These are phyloP conservation scores for Podabrus alpinus DNA, from an alignment of 2,888 invertebrate genomes.

Conservation along the genomic window DNA sequence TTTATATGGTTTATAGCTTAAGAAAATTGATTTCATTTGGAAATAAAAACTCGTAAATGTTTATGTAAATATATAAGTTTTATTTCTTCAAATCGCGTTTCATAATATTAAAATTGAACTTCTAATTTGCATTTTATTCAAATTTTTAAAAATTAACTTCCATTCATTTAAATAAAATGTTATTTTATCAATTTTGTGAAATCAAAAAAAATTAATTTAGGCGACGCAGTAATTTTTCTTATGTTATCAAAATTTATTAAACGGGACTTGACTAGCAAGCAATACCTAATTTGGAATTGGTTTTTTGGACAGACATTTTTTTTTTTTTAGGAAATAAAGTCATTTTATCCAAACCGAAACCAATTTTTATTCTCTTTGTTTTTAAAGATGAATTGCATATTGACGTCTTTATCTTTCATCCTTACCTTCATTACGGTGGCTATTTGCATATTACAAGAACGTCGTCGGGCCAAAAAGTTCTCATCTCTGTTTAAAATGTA, in stretches of 20 bases:
- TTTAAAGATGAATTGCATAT: slow-evolving; percentile 20
- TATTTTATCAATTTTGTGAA: not conserved
- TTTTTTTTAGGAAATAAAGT: slow-evolving; percentile 37
- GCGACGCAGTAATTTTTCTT: slow-evolving; percentile 4
- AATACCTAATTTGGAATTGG: slow-evolving; percentile 14
- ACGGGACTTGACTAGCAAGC: not conserved
- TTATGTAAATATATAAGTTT: not conserved
- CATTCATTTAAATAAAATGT: not conserved
- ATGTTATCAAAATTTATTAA: slow-evolving; percentile 32
- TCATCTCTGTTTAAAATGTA: slow-evolving; percentile 48
- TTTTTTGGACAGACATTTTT: slow-evolving; percentile 38
- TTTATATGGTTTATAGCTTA: slow-evolving; percentile 26
- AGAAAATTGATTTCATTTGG: slow-evolving; percentile 2
- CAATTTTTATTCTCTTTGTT: slow-evolving; percentile 36
- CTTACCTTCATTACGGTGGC: slow-evolving; percentile 48
- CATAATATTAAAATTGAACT: not conserved
- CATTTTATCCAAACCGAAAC: slow-evolving; percentile 35
- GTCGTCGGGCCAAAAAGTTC: slow-evolving; percentile 46
- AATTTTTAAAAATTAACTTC: not conserved
- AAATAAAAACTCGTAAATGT: not conserved
- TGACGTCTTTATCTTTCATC: slow-evolving; percentile 34
- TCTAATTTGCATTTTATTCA: not conserved
- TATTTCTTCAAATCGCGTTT: not conserved
- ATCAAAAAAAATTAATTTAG: not conserved
- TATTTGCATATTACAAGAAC: slow-evolving; percentile 53